Percentiles rank a stretch among this genome's conserved stretches.
These are phyloP conservation scores for Scaptomyza caliginosa DNA, from an alignment of 2,888 invertebrate species.

Conservation along the genomic window DNA sequence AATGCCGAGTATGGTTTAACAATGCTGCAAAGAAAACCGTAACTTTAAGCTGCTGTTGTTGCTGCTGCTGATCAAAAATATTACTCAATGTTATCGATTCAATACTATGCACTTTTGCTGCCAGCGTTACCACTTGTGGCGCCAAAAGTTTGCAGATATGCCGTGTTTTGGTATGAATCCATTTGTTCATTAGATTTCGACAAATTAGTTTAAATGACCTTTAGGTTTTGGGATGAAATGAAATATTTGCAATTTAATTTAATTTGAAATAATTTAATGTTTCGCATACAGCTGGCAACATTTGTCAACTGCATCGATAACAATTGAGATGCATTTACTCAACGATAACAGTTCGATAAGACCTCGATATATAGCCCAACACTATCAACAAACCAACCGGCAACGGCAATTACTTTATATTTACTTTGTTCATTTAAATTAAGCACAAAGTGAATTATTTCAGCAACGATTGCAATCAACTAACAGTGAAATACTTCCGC, in stretches of 20 bases:
- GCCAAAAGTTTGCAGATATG: too few species aligned
- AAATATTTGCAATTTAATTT: too few species aligned
- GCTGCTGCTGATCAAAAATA: conserved; percentile 30
- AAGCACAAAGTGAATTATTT: neutral
- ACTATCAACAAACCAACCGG: conserved; percentile 37
- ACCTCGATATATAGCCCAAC: conserved; percentile 9
- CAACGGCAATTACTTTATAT: conserved; percentile 26
- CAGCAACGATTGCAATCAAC: conserved; percentile 9
- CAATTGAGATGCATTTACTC: neutral
- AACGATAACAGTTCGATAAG: neutral
- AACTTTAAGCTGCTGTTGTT: conserved; percentile 9
- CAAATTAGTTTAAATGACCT: too few species aligned
- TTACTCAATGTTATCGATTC: conserved; percentile 43
- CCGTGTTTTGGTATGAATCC: conserved; percentile 2
- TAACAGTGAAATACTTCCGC: neutral
- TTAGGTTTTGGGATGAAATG: too few species aligned
- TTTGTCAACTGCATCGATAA: neutral
- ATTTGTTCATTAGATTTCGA: neutral
- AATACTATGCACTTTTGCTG: conserved; percentile 2
- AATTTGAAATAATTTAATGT: too few species aligned
- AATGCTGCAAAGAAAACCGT: conserved; percentile 25
- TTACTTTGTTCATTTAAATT: neutral
- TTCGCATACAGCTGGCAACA: neutral
- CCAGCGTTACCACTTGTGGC: conserved; percentile 21
- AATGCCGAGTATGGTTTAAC: conserved; percentile 14